Conservation (phyloP, 2,888 invertebrate genomes). For the Endomychus coccineus region DNA sequence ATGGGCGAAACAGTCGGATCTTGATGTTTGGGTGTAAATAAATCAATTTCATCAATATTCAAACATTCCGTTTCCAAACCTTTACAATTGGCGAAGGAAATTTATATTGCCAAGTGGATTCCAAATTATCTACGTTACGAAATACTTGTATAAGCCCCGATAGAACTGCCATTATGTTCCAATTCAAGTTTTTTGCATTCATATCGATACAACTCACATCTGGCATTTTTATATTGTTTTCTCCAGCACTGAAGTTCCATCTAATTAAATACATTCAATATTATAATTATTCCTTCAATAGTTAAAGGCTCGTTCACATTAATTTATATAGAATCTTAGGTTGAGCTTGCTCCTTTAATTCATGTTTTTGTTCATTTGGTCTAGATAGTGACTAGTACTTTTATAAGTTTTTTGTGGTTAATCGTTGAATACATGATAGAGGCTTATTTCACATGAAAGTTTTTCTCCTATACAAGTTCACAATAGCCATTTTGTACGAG, state of each 20-base stretch:
- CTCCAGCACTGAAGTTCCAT: constrained; percentile 95
- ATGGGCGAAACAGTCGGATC: constrained; percentile 41
- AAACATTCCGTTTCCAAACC: constrained; percentile 73
- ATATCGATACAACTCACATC: constrained; percentile 40
- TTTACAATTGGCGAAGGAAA: constrained; percentile 78
- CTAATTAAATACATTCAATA: too few relatives aligned
- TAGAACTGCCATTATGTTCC: constrained; percentile 58
- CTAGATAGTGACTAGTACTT: too few relatives aligned
- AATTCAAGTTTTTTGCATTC: constrained; percentile 36
- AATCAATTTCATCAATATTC: constrained; percentile 62
- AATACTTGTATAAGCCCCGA: constrained; percentile 65
- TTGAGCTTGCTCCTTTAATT: too few relatives aligned
- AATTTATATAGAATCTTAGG: too few relatives aligned
- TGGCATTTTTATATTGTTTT: constrained; percentile 67
- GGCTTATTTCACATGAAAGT: too few relatives aligned
- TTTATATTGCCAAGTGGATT: constrained; percentile 44
- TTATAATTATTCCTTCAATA: too few relatives aligned
- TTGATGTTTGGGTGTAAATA: constrained; percentile 58
- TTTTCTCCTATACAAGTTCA: too few relatives aligned
- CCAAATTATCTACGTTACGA: constrained; percentile 44
- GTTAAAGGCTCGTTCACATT: too few relatives aligned
- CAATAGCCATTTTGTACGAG: too few relatives aligned
- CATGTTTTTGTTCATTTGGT: too few relatives aligned
- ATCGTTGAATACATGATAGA: too few relatives aligned
- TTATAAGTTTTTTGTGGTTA: too few relatives aligned